Conservation (phyloP, 2,888 invertebrate species). For the Digitonthophagus gazella region DNA sequence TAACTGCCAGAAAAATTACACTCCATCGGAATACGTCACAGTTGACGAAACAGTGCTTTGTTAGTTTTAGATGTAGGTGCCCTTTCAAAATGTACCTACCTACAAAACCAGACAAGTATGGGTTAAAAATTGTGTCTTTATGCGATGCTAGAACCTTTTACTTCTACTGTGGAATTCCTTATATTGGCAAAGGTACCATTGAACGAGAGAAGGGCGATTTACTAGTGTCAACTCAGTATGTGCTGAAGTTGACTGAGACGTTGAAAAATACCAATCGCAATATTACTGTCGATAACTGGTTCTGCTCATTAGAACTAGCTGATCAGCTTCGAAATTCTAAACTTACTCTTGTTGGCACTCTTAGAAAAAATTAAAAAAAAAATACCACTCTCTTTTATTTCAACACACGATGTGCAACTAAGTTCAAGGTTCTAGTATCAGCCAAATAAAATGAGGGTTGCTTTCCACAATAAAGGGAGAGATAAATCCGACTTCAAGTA, state of each 20-base stretch:
- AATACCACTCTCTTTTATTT: not conserved
- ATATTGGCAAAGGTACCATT: constrained; percentile 35
- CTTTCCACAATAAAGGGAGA: not conserved
- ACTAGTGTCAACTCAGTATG: constrained; percentile 5
- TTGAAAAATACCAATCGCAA: not conserved
- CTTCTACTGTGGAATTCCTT: constrained; percentile 41
- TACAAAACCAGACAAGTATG: constrained; percentile 43
- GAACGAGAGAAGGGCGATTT: not conserved
- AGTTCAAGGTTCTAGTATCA: not conserved
- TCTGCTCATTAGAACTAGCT: not conserved
- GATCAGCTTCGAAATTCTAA: not conserved
- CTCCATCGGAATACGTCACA: constrained; percentile 32
- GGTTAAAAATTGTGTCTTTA: constrained; percentile 41
- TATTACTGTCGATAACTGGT: constrained; percentile 1
- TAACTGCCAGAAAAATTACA: constrained; percentile 32
- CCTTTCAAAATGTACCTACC: constrained; percentile 37
- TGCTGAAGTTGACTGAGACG: constrained; percentile 2
- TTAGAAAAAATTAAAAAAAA: not conserved
- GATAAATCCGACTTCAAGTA: not conserved
- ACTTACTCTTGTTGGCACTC: not conserved
- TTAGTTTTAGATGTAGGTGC: constrained; percentile 36
- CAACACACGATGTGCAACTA: not conserved
- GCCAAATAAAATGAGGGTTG: not conserved
- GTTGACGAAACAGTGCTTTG: constrained; percentile 39
- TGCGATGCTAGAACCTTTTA: constrained; percentile 42